Base-by-base conservation (phyloP, 2,797 vertebrate species). In the Acipenser transmontanus region DNA sequence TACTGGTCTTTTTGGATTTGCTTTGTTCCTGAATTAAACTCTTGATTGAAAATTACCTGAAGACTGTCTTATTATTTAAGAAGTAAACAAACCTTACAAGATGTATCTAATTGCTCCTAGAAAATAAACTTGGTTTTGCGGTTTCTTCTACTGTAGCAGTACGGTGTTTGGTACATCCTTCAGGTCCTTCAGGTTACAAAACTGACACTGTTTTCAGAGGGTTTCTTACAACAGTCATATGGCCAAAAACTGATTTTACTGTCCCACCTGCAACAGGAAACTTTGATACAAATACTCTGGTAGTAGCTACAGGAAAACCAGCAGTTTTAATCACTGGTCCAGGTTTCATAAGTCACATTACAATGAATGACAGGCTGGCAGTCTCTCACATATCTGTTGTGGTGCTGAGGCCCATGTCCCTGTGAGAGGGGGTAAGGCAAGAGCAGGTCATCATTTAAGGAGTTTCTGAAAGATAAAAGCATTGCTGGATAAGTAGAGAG, bases 171-270 rank as follows among this genome's bases (percentile, higher is more conserved):
- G 0, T 59, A 66, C 97, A 99, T 73, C 95, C 94, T 0, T 91
- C 93, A 0, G 68, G 61, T 0, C 90, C 90, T 0, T 91, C 88
- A 0, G 97, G 95, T 77, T 98, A 96, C 68, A 98, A 61, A 67
- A 98, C 91, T 0, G 96, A 95, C 73, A 99, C 64, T 0, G 87
- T 87, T 66, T 78, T 80, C 76, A 95, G 80, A 0, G 96, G 95
- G 69, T 91, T 81, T 1, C 71, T 77, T 9, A 88, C 90, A 1
- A 91, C 73, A 0, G 94, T 96, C 74, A 97, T 71, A 81, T 97
- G 96, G 13, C 90, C 90, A 0, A 83, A 71, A 64, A 91, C 88
- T 7, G 50, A 78, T 64, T 65, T 83, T 34, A 61, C 51, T 2
- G 1, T 61, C 3, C 49, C 7, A 0, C 6, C 6, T 7, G 48